Evolutionary conservation across 2,797 vertebrate genomes (phyloP), one percentile per base, ranked within the genome.

Genomic region (Acanthis flammea): DNA sequence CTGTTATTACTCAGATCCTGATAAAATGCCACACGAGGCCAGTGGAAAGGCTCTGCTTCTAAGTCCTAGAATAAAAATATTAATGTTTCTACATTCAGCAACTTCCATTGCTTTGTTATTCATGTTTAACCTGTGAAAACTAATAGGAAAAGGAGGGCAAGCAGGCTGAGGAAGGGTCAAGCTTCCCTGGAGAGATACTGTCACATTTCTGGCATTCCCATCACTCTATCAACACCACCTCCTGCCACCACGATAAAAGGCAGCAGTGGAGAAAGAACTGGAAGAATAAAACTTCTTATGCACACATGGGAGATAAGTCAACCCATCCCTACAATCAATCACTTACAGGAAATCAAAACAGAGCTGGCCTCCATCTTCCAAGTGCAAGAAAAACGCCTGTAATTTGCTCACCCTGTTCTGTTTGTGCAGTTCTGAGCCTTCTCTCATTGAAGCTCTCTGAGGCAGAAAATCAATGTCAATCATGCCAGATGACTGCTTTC

Each of bases 401-500:
- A 60, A 87, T 89, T 88, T 92, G 24, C 54, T 91, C 47, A 62
- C 15, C 8, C 33, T 0, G 0, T 53, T 85, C 58, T 88, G 63
- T 79, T 94, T 91, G 63, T 82, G 53, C 31, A 85, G 74, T 30
- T 73, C 48, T 28, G 72, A 91, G 53, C 68, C 68, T 76, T 73
- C 60, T 76, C 61, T 33, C 39, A 92, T 31, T 87, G 80, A 95
- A 87, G 84, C 24, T 79, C 55, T 47, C 86, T 27, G 83, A 94
- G 67, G 72, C 78, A 91, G 72, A 94, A 96, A 91, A 95, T 93
- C 84, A 44, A 18, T 81, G 87, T 50, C 94, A 95, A 1, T 92
- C 82, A 76, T 10, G 30, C 75, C 91, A 95, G 87, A 81, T 78
- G 75, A 91, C 62, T 60, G 45, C 70, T 76, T 54, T 91, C 48